Conservation (phyloP, 2,113 vertebrate genomes). For the Hemicordylus capensis region DNA sequence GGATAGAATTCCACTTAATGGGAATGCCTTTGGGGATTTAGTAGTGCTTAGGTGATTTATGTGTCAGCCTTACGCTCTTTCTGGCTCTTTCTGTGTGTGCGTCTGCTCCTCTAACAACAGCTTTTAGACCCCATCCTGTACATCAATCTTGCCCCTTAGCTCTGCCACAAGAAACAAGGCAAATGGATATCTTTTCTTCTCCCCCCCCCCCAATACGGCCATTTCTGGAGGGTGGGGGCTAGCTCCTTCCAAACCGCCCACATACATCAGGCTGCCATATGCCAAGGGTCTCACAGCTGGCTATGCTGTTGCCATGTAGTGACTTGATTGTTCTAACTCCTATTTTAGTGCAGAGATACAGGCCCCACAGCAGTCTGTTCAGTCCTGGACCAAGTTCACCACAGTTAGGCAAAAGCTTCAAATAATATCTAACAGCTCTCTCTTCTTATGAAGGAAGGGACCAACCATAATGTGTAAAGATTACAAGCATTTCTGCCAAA, state of each 20-base stretch:
- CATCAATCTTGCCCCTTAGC: slow-evolving; percentile 47
- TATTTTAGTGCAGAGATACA: slow-evolving; percentile 53
- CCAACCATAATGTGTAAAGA: not conserved
- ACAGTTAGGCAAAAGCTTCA: slow-evolving; percentile 9
- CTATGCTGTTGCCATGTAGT: slow-evolving; percentile 38
- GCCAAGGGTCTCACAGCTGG: slow-evolving; percentile 41
- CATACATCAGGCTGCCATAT: not conserved
- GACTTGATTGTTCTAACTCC: slow-evolving; percentile 20
- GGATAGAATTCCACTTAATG: slow-evolving; percentile 42
- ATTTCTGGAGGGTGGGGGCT: slow-evolving; percentile 3
- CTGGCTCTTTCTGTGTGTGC: slow-evolving; percentile 66
- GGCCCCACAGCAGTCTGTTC: not conserved
- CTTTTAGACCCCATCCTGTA: slow-evolving; percentile 43
- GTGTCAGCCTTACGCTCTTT: slow-evolving; percentile 63
- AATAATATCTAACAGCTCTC: not conserved
- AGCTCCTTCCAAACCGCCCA: slow-evolving; percentile 28
- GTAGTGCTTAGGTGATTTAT: slow-evolving; percentile 44
- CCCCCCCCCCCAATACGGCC: slow-evolving; percentile 4
- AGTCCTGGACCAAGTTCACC: not conserved
- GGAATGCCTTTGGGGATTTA: slow-evolving; percentile 63
- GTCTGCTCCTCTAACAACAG: slow-evolving; percentile 50
- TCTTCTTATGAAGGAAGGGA: not conserved
- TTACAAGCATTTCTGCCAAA: not conserved
- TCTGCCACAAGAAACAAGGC: slow-evolving; percentile 60
- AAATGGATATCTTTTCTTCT: not conserved